Base-by-base conservation (phyloP, 2,113 vertebrate genomes). In the Athene noctua region DNA sequence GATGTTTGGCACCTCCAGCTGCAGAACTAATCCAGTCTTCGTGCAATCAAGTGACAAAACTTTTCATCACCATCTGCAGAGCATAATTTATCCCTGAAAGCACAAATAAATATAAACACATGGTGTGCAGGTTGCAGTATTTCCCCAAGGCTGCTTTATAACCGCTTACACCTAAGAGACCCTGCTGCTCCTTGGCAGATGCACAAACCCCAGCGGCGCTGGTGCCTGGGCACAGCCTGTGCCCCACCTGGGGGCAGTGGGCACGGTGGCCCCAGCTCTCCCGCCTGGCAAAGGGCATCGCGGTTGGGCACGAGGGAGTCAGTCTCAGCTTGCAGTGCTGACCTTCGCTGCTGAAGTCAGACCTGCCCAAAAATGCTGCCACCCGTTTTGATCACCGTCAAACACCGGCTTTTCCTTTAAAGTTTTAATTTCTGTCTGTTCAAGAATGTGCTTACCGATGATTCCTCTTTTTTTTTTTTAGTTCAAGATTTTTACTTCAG, bases 271-370 rank as follows among this genome's bases (percentile, higher is more conserved):
- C 54, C 63, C 34, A 77, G 73, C n/a, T 21, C 4, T 46, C 46
- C 72, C 6, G 1, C 32, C 58, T 38, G 36, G 54, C 22, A 38
- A 34, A 49, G 88, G 65, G 21, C 51, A 30, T 6, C 1, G 5
- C 0, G 0, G 34, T 20, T 26, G n/a, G 20, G 46, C 59, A 67
- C 51, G 47, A 40, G 52, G 58, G 23, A 14, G 5, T 4, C 15
- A 8, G n/a, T 29, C 58, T 32, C 29, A 2, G 15, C 26, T 73
- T 32, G 44, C 57, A 67, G 42, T 2, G 0, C 88, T 59, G 66
- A 68, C 36, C 55, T 49, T 30, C 42, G 1, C 21, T 46, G 0
- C 52, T 38, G 38, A 44, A 36, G 26, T 36, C 55, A 57, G 49
- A 36, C 51, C 55, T 40, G 22, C 68, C 18, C 4, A 1, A 61